Evolutionary conservation across 2,888 invertebrate species (phyloP), one percentile per base, ranked within the genome.

Genomic region (Drosophila buzzatii): DNA sequence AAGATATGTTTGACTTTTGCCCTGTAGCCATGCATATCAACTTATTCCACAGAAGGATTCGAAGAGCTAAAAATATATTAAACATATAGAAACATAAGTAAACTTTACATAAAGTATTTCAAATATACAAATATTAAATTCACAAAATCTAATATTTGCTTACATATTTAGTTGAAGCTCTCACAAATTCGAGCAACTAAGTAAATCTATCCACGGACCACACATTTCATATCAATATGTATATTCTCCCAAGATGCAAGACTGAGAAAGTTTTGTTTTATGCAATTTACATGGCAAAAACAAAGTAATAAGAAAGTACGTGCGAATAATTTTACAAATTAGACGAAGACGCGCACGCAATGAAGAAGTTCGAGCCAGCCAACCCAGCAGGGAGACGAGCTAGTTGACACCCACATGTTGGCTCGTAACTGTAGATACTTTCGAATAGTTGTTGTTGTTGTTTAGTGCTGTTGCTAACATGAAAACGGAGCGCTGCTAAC

Each of bases 301-400:
- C 83, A 80, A 88, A 84, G 80, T 80, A 85, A 88, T 85, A 84
- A 80, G 81, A 84, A 84, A 88, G 78, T 88, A 88, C 83, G 83
- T 88, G 81, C 60, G 78, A 88, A 83, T 86, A 88, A 85, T 85
- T 86, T 88, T 78, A 74, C 73, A 86, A 86, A 89, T 89, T 86
- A 89, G 70, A 81, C 67, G 72, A 66, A 70, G 52, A 49, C 62
- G 67, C 61, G 62, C 44, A 33, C 57, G 60, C 69, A 67, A 47
- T 44, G 42, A 20, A 44, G 57, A 44, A 57, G 42, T 57, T 57
- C 41, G 37, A 42, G 49, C 49, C 45, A 42, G 49, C 49, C 45
- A 5, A 9, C 18, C 7, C 9, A 23, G 39, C 39, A 9, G 37
- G 39, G 7, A 16, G 27, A 18, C 12, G 49, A n/a, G 18, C 27